These are phyloP conservation scores for Zalophus californianus DNA, from an alignment of 2,797 vertebrate genomes.

Conservation along the genomic window DNA sequence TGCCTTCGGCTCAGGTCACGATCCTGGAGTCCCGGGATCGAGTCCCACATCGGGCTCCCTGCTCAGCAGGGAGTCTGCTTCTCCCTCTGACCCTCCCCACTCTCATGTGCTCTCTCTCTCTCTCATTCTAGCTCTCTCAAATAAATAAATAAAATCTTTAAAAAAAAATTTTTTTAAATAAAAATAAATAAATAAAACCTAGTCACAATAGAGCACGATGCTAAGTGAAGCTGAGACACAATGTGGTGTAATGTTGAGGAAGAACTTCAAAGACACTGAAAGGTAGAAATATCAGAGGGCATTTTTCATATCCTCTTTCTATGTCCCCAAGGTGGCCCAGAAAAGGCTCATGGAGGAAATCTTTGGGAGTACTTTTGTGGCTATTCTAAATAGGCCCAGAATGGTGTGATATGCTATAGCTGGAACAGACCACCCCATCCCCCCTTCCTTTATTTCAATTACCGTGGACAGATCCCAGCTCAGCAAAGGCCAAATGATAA, in stretches of 20 bases:
- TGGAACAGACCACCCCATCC: neutral
- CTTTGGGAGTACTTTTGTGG: neutral
- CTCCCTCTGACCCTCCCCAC: too few relatives aligned
- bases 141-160: too few relatives aligned
- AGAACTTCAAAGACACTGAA: neutral
- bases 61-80: too few relatives aligned
- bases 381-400: neutral
- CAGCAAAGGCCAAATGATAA: neutral
- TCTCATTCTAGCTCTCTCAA: too few relatives aligned
- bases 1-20: too few relatives aligned
- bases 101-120: too few relatives aligned
- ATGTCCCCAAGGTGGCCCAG: neutral
- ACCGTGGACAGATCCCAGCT: neutral
- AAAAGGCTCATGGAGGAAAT: neutral
- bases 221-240: neutral
- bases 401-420: neutral
- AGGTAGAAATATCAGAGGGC: neutral
- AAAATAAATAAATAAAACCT: neutral
- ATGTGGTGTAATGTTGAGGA: neutral
- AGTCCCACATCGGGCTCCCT: too few relatives aligned
- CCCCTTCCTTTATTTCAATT: neutral
- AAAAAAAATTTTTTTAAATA: too few relatives aligned
- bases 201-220: neutral
- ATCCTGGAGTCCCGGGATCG: too few relatives aligned
- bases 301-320: neutral